Base-by-base conservation (phyloP, 2,888 invertebrate species). In the Idaea straminata region DNA sequence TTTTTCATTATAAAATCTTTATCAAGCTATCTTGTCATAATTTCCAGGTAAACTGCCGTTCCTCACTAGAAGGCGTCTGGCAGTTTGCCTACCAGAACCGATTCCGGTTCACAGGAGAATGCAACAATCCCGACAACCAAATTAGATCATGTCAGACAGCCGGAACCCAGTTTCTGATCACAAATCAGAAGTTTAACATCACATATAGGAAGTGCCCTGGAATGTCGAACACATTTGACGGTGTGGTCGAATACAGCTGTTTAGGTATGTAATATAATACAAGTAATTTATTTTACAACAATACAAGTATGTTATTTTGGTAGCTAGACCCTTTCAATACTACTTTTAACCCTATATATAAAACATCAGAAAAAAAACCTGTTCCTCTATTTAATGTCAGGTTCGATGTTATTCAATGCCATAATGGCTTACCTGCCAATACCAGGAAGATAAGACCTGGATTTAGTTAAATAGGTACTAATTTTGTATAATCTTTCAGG, bases 121-220 rank as follows among this genome's bases (percentile, higher is more conserved):
- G 99, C 84, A 95, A 96, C 77, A 94, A 97, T 82, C 96, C 96
- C 0, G 97, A 97, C 86, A 98, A 97, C 4, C 96, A 96, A 80
- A 98, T 99, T 72, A 95, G 95, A 77, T 98, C 99, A 0, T 99
- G 99, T 83, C 99, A 99, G 90, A 97, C 97, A 25, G 98, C 99
- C 4, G 99, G 99, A 67, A 98, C 98, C 13, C 97, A 98, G 84
- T 99, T 98, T 87, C 94, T 98, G 70, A 98, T 99, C 73, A 98
- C 98, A 63, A 99, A 99, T 91, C 98, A 99, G 85, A 98, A 99
- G 86, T 99, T 99, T 82, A 97, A 97, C 78, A 98, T 99, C 73
- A 98, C 98, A 0, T 99, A 98, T 84, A 96, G 97, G 73, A 96
- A 96, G 77, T 99, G 99, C 83, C 94, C 95, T 65, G 97, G 97